A percentile compares a stretch with the other conserved stretches of the same genome.
These are phyloP conservation scores for Antechinus flavipes DNA, from an alignment of 2,113 vertebrate genomes.

Conservation along the genomic window DNA sequence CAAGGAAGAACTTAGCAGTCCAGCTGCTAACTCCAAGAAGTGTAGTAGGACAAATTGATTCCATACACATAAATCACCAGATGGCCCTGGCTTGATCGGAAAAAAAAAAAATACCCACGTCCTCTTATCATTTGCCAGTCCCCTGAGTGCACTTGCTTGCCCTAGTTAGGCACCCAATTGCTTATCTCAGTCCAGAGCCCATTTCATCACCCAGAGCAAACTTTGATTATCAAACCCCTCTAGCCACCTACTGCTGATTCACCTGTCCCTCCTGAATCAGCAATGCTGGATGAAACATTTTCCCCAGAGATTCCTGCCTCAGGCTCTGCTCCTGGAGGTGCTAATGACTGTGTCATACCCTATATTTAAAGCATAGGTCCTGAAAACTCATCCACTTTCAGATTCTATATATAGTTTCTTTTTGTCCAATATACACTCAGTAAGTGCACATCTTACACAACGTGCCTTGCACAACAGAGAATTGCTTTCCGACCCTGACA, in stretches of 20 bases:
- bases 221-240: constrained; percentile 5
- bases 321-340: constrained; percentile 1
- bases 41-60: background rate
- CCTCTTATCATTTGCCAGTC: background rate
- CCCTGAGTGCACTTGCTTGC: background rate
- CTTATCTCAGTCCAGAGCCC: fast-evolving
- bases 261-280: constrained; percentile 61
- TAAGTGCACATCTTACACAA: background rate
- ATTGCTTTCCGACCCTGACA: background rate
- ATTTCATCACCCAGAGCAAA: constrained; percentile 7
- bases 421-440: background rate
- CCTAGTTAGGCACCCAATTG: constrained; percentile 22
- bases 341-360: background rate
- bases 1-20: background rate
- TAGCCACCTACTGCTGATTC: constrained; percentile 24
- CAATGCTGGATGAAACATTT: background rate
- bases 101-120: background rate
- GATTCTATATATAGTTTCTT: background rate
- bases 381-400: background rate
- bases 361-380: constrained; percentile 28
- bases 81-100: background rate
- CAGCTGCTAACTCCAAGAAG: background rate
- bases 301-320: constrained; percentile 33
- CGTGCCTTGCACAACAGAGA: background rate
- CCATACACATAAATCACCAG: background rate